A percentile compares a stretch with the other conserved stretches of the same genome.
phyloP scores from a whole-genome alignment of 2,113 vertebrate species.

The Reinhardtius hippoglossoides region DNA sequence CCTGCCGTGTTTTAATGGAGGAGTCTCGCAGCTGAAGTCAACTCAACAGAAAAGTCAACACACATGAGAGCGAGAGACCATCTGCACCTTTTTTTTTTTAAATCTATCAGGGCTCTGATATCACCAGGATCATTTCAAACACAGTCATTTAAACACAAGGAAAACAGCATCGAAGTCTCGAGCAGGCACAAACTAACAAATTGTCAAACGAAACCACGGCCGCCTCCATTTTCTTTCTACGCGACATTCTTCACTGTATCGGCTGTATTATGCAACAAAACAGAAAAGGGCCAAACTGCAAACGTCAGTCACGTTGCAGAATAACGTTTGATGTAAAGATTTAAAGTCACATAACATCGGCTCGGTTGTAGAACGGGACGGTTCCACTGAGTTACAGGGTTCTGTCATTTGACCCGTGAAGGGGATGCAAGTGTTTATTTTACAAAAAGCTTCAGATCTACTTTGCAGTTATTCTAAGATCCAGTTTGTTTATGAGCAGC shows the following conservation, averaged over 20 bases:
- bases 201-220: neutral
- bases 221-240: too few species aligned
- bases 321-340: slow-evolving; percentile 12
- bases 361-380: slow-evolving; percentile 3
- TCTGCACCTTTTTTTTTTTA: slow-evolving; percentile 13
- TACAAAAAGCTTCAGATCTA: slow-evolving; percentile 31
- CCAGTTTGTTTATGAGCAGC: slow-evolving; percentile 45
- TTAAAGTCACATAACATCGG: slow-evolving; percentile 28
- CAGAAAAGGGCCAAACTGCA: slow-evolving; percentile 58
- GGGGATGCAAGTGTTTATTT: neutral
- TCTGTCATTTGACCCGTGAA: slow-evolving; percentile 1
- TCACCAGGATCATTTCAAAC: neutral
- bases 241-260: slow-evolving; percentile 1
- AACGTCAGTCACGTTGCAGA: slow-evolving; percentile 27
- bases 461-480: slow-evolving; percentile 37
- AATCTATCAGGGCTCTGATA: slow-evolving; percentile 26
- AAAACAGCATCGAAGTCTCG: too few species aligned
- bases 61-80: neutral
- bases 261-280: slow-evolving; percentile 69
- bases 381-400: slow-evolving; percentile 27
- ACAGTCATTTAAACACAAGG: too few species aligned
- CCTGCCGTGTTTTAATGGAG: slow-evolving; percentile 50
- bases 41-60: slow-evolving; percentile 8
- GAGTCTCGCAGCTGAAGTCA: neutral
- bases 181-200: neutral